phyloP scores from a whole-genome alignment of 2,888 invertebrate species.

The Tetranychus piercei region DNA sequence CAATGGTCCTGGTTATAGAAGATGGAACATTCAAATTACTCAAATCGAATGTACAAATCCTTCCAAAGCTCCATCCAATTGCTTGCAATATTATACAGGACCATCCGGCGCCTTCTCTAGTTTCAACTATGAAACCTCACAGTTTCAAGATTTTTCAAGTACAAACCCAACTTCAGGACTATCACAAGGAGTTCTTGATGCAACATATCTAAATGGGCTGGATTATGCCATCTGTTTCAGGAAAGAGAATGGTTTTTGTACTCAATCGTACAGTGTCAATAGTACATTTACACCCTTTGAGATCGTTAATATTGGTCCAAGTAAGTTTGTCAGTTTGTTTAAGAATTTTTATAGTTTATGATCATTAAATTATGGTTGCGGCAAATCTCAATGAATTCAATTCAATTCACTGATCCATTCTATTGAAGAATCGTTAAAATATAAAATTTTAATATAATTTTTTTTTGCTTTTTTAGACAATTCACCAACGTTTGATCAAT shows the following conservation, averaged over 20 bases:
- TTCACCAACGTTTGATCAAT: conserved; percentile 3
- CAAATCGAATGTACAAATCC: conserved; percentile 26
- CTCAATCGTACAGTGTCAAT: conserved; percentile 36
- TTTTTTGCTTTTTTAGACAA: background rate
- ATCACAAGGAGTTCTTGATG: conserved; percentile 6
- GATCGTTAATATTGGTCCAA: conserved; percentile 2
- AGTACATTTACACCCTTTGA: conserved; percentile 1
- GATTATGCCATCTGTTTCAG: conserved; percentile 70
- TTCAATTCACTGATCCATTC: background rate
- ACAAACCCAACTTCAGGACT: conserved; percentile 30
- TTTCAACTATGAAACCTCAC: conserved; percentile 53
- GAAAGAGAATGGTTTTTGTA: conserved; percentile 66
- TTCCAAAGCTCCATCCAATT: conserved; percentile 31
- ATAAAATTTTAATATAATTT: background rate
- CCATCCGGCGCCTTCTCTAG: conserved; percentile 61
- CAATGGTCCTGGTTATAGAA: conserved; percentile 22
- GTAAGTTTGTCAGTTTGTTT: background rate
- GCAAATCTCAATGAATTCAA: background rate
- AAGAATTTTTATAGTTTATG: background rate
- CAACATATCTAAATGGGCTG: conserved; percentile 50
- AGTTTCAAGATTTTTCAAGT: conserved; percentile 30
- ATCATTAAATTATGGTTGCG: background rate
- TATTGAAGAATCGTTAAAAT: background rate
- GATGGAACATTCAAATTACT: conserved; percentile 25
- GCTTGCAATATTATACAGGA: conserved; percentile 58